Percentiles rank a stretch among this genome's conserved stretches.
Conservation (phyloP, 2,113 vertebrate species). For the Calonectris borealis region DNA sequence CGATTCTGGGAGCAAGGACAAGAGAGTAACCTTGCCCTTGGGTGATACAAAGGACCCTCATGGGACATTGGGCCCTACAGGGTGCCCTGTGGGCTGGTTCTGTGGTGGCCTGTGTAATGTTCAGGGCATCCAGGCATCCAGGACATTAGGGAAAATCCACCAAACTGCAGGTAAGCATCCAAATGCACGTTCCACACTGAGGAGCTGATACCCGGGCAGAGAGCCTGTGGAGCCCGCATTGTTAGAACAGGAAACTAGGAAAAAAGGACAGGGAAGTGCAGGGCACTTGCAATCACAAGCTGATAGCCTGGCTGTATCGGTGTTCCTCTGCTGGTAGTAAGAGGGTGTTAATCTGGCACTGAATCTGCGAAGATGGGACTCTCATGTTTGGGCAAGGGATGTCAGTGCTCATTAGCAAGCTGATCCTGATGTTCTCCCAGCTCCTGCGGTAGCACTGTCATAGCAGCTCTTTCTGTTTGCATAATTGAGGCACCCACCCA, state of each 20-base stretch:
- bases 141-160: not conserved
- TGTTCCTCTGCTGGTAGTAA: not conserved
- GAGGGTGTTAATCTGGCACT: not conserved
- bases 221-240: fast-evolving
- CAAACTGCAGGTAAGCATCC: not conserved
- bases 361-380: not conserved
- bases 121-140: not conserved
- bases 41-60: not conserved
- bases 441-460: not conserved
- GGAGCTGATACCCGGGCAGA: not conserved
- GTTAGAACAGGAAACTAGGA: not conserved
- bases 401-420: not conserved
- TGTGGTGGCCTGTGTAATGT: not conserved
- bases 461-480: not conserved
- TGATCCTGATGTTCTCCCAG: not conserved
- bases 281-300: not conserved
- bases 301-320: fast-evolving
- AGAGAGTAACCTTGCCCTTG: not conserved
- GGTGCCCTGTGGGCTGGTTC: not conserved
- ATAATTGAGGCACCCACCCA: not conserved
- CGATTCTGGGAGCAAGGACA: not conserved
- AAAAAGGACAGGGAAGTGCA: not conserved
- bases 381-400: not conserved
- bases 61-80: not conserved
- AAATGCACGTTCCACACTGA: not conserved